Evolutionary conservation across 2,113 vertebrate genomes (phyloP), one percentile per base, ranked within the genome.

Genomic region (Coptodon rendalli): DNA sequence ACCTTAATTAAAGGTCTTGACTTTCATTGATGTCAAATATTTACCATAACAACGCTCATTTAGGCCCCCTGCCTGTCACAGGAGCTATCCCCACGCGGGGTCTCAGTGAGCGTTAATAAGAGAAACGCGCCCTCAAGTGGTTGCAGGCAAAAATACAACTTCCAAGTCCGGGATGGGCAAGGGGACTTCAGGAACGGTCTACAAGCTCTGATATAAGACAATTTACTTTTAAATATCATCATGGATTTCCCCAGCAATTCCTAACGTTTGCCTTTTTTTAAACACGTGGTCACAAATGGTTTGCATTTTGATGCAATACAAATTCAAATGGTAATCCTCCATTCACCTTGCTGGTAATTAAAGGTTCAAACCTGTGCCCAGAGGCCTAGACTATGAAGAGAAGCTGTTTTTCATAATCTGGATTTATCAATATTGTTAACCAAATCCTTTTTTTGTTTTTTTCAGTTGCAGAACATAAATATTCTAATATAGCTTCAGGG

Each of bases 101-200:
- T 7, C 24, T 36, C 13, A 3, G 14, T 43, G 80, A 45, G 36
- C 10, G 61, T 66, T 6, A 76, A 29, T 86, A 22, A 17, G 54
- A 31, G 52, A 66, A 86, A 66, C 6, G 71, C 89, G 87, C 82
- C 91, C 88, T 53, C 95, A 91, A 52, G 45, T 86, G 95, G 91
- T 73, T 2, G 2, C 2, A 63, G 34, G 1, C 3, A 16, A 1
- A 57, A 14, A 1, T 85, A 68, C 80, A 57, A 2, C 6, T 27
- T 54, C 22, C 2, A 29, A 43, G 3, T 31, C 16, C n/a, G 40
- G 34, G 19, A 81, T 1, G 10, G 68, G n/a, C 68, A 24, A 22
- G 22, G 22, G 11, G 2, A 5, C 17, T 40, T 24, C 53, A 24
- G 36, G 14, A 76, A 29, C 4, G 8, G 38, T 73, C 0, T 48